Base-by-base conservation (phyloP, 2,888 invertebrate genomes). In the Saturnia japonica region DNA sequence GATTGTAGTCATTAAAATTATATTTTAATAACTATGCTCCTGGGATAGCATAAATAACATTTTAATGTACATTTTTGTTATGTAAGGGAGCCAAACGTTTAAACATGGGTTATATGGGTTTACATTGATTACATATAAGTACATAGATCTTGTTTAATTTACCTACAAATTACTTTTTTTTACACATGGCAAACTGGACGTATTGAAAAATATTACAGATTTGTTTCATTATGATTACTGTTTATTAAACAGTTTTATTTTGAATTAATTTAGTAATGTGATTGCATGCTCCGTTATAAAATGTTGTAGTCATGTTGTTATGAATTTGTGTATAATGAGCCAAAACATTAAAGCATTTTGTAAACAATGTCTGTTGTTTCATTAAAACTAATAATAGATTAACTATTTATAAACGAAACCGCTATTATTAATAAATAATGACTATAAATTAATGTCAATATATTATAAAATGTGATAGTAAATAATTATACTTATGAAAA, bases 261-360 rank as follows among this genome's bases (percentile, higher is more conserved):
- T 28, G 28, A 25, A 28, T 28, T 60, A 25, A 14, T 28, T 60
- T 28, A 28, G 6, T 60, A 60, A 54, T 28, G 8, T 28, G 14
- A 28, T 14, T 25, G 16, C 57, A 14, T 14, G 25, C 6, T 19
- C 25, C 19, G 57, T 14, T 60, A 60, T 60, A 12, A 60, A 60
- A 28, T 60, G 6, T 60, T 14, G 7, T 64, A 64, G n/a, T 19
- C 62, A 40, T 64, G 40, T 40, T 40, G 40, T 40, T 64, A 64
- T 40, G 8, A n/a, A 62, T 16, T 16, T n/a, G 7, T 62, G 19
- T 34, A 16, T 62, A 34, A 62, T 62, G 34, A 62, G 16, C 7
- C 62, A 62, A 62, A 64, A n/a, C 34, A 64, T 64, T 64, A 64
- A 64, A 64, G n/a, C 40, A 64, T 40, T n/a, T 14, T 60, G 25